Conservation (phyloP, 1,140 invertebrate genomes). For the Oryctes rhinoceros region DNA sequence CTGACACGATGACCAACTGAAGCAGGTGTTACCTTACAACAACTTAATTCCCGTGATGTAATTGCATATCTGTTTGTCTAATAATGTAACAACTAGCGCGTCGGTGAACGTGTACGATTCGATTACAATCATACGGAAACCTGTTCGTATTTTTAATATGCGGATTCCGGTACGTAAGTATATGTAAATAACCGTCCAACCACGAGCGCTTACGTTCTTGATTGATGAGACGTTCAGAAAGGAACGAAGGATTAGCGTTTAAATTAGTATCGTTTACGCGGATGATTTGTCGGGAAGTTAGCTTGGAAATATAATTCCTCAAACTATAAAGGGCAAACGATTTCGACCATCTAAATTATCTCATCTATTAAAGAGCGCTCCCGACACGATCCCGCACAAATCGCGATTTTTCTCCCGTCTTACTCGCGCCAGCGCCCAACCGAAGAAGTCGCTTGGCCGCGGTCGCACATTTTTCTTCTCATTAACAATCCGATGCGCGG, state of each 20-base stretch:
- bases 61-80: constrained; percentile 1
- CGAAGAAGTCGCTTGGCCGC: no score
- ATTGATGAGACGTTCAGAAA: neutral
- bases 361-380: no score
- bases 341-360: no score
- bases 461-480: no score
- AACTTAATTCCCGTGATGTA: constrained; percentile 13
- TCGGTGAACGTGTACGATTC: neutral
- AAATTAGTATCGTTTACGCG: neutral
- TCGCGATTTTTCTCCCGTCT: no score
- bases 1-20: constrained; percentile 1
- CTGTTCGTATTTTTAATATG: neutral
- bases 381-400: no score
- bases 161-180: neutral
- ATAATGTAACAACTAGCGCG: neutral
- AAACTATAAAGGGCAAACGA: no score
- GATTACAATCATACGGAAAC: neutral
- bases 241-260: neutral
- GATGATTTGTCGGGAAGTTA: no score
- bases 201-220: neutral
- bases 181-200: neutral
- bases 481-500: no score
- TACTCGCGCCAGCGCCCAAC: no score
- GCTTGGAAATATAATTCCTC: no score
- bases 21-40: neutral